Base-by-base conservation (phyloP, 2,888 invertebrate genomes). In the Drosophila picticornis region DNA sequence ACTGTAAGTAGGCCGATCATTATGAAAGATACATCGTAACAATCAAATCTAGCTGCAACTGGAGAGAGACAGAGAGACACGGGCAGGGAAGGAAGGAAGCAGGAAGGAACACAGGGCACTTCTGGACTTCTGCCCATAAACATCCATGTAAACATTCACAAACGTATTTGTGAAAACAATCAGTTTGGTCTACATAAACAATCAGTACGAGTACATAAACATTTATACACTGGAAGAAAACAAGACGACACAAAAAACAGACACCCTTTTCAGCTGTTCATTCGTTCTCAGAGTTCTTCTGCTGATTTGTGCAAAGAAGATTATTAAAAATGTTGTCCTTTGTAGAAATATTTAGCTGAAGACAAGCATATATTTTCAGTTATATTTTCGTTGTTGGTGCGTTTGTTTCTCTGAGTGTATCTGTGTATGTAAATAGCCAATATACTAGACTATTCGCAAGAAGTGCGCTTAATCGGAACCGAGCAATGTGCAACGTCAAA, bases 1-100 rank as follows among this genome's bases (percentile, higher is more conserved):
- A 59, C 66, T 76, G 76, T 76, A 80, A 70, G 73, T 73, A 73
- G 79, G 77, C 77, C 66, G 80, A 79, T 76, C 76, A 77, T 73
- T 67, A 56, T 79, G 53, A 51, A 62, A 75, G 61, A 78, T 65
- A 77, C 38, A 63, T 56, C 61, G 67, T 43, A 75, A 52, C 57
- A 61, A 34, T 29, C 51, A 29, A 60, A 55, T 61, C 58, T 51
- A 71, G 52, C 27, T 59, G 74, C 62, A 58, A 1, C 25, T 9
- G 16, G 6, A 36, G 25, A 25, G 32, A 10, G 13, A 22, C 6
- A 27, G 27, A 36, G 53, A 1, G n/a, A n/a, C n/a, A n/a, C n/a
- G n/a, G n/a, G n/a, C n/a, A n/a, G n/a, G n/a, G n/a, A 10, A 40
- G 31, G n/a, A 29, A 31, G 19, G n/a, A 56, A 13, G 29, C 9